Conservation (phyloP, 1,140 invertebrate species). For the Hyles euphorbiae region DNA sequence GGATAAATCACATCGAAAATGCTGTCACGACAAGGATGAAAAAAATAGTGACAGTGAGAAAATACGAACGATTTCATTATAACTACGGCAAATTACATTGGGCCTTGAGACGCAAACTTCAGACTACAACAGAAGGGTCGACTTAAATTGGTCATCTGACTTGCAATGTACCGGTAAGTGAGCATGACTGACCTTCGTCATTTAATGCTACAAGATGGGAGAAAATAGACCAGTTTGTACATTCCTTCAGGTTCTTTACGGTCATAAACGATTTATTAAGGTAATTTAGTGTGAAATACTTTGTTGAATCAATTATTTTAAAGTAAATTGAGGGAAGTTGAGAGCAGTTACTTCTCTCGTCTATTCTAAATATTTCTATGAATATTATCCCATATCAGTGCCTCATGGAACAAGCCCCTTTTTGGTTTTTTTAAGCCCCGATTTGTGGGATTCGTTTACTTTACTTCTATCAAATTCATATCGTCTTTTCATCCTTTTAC, state of each 20-base stretch:
- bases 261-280: neutral
- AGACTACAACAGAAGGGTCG: neutral
- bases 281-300: neutral
- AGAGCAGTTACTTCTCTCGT: too few relatives aligned
- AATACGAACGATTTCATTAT: slow-evolving; percentile 57
- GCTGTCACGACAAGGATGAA: slow-evolving; percentile 57
- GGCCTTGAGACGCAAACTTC: neutral
- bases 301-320: too few relatives aligned
- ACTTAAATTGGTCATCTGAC: neutral
- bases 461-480: too few relatives aligned
- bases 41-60: slow-evolving; percentile 55
- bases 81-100: neutral
- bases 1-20: slow-evolving; percentile 65
- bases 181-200: slow-evolving; percentile 56
- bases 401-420: too few relatives aligned
- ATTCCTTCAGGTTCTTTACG: slow-evolving; percentile 12
- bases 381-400: too few relatives aligned
- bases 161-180: slow-evolving; percentile 41
- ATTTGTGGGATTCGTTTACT: too few relatives aligned
- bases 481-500: too few relatives aligned
- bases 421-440: too few relatives aligned
- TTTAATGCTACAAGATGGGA: neutral
- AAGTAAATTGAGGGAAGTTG: too few relatives aligned
- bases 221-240: slow-evolving; percentile 10
- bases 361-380: too few relatives aligned